phyloP scores from a whole-genome alignment of 1,140 invertebrate genomes.

The Gryon sp. region DNA sequence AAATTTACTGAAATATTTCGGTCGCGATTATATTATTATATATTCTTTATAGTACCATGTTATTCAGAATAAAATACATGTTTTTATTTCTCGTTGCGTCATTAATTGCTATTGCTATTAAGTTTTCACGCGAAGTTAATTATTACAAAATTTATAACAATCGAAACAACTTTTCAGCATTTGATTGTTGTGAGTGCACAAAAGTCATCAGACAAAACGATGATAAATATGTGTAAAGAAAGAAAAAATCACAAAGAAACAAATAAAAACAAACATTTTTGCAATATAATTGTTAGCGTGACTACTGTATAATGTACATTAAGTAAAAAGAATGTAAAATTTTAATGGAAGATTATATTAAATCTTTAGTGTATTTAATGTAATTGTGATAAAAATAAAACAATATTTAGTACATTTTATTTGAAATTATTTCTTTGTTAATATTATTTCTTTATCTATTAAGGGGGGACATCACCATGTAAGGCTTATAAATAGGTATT shows the following conservation, averaged over 20 bases:
- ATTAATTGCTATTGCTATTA: constrained; percentile 11
- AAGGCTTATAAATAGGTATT: no score
- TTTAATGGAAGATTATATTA: constrained; percentile 26
- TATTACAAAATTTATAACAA: constrained; percentile 37
- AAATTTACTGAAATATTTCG: constrained; percentile 56
- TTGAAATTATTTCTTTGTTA: no score
- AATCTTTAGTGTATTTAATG: constrained; percentile 35
- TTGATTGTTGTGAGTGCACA: constrained; percentile 29
- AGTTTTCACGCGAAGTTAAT: constrained; percentile 20
- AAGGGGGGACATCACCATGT: no score
- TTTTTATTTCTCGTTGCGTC: constrained; percentile 70
- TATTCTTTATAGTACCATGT: constrained; percentile 74
- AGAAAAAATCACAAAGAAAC: no score
- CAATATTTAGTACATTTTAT: no score
- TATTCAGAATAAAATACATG: constrained; percentile 71
- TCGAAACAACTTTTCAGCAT: not conserved
- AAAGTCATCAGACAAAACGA: constrained; percentile 4
- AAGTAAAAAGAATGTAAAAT: constrained; percentile 23
- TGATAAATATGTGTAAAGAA: constrained; percentile 15
- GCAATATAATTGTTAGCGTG: constrained; percentile 12
- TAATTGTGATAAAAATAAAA: constrained; percentile 49
- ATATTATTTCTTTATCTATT: no score
- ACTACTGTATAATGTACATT: constrained; percentile 24
- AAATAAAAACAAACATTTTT: constrained; percentile 27
- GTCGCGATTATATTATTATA: constrained; percentile 66